These are phyloP conservation scores for Enteromius mattozi DNA, from an alignment of 2,797 vertebrate genomes.

Conservation along the genomic window DNA sequence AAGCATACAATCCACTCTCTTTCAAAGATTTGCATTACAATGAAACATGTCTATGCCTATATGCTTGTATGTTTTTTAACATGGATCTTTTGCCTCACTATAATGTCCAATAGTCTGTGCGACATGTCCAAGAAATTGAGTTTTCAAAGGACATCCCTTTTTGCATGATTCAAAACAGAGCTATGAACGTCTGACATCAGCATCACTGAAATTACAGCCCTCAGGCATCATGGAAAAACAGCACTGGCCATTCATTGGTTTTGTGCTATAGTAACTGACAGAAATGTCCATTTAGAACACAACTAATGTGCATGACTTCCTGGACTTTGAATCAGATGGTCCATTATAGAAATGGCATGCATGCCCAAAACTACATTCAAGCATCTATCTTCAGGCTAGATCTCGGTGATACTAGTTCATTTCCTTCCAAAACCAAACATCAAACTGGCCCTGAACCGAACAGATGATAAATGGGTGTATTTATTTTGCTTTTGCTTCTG, in stretches of 20 bases:
- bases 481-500: not conserved
- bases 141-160: conserved; percentile 17
- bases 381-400: conserved; percentile 15
- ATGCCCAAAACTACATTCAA: not conserved
- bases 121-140: not conserved
- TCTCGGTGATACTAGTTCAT: conserved; percentile 33
- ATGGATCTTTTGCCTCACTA: not conserved
- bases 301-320: conserved; percentile 59
- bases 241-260: conserved; percentile 59
- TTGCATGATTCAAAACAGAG: conserved; percentile 26
- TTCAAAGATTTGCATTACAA: not conserved
- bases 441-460: not conserved
- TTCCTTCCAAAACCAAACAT: conserved; percentile 15
- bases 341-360: conserved; percentile 40
- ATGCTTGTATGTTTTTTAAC: not conserved
- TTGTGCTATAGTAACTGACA: conserved; percentile 56
- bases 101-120: not conserved
- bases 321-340: conserved; percentile 26
- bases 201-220: conserved; percentile 55
- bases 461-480: not conserved
- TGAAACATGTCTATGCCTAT: not conserved
- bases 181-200: conserved; percentile 38
- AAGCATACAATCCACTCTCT: not conserved
- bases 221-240: conserved; percentile 60
- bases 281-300: conserved; percentile 53